Evolutionary conservation across 2,888 invertebrate genomes (phyloP).

Genomic region (Temnothorax unifasciatus): DNA sequence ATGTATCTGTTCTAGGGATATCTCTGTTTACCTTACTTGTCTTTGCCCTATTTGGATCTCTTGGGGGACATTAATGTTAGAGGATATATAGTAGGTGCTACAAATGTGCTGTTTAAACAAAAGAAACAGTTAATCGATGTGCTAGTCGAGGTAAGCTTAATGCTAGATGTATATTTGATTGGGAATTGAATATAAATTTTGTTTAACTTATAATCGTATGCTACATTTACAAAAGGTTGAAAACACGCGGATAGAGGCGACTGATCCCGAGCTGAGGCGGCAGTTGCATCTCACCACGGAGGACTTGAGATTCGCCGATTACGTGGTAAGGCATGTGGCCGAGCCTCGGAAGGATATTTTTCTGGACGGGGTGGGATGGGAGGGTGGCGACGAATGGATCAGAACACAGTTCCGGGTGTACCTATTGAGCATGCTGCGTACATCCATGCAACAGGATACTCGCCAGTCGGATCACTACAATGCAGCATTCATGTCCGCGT

Average conservation of each 20-base stretch:
- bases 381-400: constrained; percentile 99
- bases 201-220: background rate
- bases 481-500: constrained; percentile 93
- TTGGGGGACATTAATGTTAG: constrained; percentile 95
- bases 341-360: constrained; percentile 90
- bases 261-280: constrained; percentile 92
- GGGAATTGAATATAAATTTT: background rate
- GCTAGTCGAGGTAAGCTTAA: constrained; percentile 91
- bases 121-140: constrained; percentile 97
- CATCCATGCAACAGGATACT: constrained; percentile 91
- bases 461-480: constrained; percentile 96
- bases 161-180: background rate
- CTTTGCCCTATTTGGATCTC: constrained; percentile 97
- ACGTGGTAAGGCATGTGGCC: constrained; percentile 92
- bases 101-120: constrained; percentile 99
- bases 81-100: constrained; percentile 97
- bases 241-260: constrained; percentile 93
- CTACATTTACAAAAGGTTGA: constrained; percentile 88
- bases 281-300: constrained; percentile 97
- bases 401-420: constrained; percentile 97
- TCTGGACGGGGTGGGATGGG: constrained; percentile 92
- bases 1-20: constrained; percentile 89
- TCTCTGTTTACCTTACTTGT: constrained; percentile 97
- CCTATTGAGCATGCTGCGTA: constrained; percentile 93
- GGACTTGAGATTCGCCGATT: constrained; percentile 98